These are phyloP conservation scores for Lates japonicus DNA, from an alignment of 2,797 vertebrate species.

Conservation along the genomic window DNA sequence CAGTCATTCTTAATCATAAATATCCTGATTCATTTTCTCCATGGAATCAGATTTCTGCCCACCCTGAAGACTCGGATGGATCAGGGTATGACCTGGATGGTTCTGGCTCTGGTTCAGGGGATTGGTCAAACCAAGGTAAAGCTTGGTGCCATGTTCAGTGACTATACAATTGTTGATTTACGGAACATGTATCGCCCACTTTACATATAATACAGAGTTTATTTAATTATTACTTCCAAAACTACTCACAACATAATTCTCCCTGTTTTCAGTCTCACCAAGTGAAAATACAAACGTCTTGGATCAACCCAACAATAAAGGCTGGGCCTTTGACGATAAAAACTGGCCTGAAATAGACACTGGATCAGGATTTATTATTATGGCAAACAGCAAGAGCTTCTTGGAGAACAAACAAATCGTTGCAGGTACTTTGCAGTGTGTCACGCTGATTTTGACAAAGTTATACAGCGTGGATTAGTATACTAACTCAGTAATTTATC, in stretches of 20 bases:
- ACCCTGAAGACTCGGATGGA: constrained; percentile 86
- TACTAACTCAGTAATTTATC: constrained; percentile 11
- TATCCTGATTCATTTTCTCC: not conserved
- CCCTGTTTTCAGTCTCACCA: not conserved
- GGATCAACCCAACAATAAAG: not conserved
- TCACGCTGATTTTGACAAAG: not conserved
- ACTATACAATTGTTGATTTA: not conserved
- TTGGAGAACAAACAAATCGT: constrained; percentile 56
- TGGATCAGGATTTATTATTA: not conserved
- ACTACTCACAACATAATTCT: not conserved
- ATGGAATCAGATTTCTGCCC: constrained; percentile 43
- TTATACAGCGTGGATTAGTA: not conserved
- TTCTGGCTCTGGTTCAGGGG: constrained; percentile 85
- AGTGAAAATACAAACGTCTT: constrained; percentile 6
- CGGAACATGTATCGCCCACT: not conserved
- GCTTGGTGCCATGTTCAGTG: not conserved
- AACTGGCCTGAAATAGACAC: not conserved
- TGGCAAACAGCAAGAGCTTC: constrained; percentile 48
- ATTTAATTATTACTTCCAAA: not conserved
- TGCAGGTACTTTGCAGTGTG: constrained; percentile 56
- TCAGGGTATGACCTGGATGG: constrained; percentile 86
- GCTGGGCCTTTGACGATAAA: not conserved
- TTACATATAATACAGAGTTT: not conserved
- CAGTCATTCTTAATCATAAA: not conserved
- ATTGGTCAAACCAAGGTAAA: constrained; percentile 59